Percentiles rank a stretch among this genome's conserved stretches.
phyloP scores from a whole-genome alignment of 1,140 invertebrate species.

The Brachionus koreanus region DNA sequence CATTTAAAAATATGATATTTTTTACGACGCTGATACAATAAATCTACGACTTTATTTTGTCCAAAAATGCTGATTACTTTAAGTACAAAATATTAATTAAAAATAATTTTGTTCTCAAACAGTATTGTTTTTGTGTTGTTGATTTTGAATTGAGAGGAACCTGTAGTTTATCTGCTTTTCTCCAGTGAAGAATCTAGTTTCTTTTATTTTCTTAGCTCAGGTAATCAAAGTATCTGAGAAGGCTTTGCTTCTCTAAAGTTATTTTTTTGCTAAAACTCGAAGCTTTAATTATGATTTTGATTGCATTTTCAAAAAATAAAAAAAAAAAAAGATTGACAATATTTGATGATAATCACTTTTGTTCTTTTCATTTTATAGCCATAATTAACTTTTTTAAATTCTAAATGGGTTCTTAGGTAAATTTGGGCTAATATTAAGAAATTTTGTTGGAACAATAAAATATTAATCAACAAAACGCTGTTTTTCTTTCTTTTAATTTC shows the following conservation, averaged over 20 bases:
- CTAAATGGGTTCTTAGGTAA: neutral
- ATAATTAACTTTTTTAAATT: conserved; percentile 38
- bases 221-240: conserved; percentile 7
- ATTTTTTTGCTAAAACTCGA: neutral
- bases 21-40: neutral
- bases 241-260: neutral
- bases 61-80: conserved; percentile 24
- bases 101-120: neutral
- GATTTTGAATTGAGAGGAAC: neutral
- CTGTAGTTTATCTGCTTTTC: conserved; percentile 9
- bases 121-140: neutral
- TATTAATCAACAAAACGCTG: conserved; percentile 15
- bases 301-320: conserved; percentile 3
- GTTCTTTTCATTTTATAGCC: neutral
- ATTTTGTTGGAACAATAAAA: conserved; percentile 26
- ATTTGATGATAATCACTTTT: conserved; percentile 39
- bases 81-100: conserved; percentile 17
- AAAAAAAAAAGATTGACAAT: conserved; percentile 32
- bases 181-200: neutral
- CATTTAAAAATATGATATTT: neutral
- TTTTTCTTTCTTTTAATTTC: neutral
- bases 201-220: neutral
- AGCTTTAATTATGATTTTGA: conserved; percentile 17
- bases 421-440: neutral
- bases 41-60: neutral